Evolutionary conservation across 2,888 invertebrate species (phyloP), one percentile per base, ranked within the genome.

Genomic region (Noctua comes): DNA sequence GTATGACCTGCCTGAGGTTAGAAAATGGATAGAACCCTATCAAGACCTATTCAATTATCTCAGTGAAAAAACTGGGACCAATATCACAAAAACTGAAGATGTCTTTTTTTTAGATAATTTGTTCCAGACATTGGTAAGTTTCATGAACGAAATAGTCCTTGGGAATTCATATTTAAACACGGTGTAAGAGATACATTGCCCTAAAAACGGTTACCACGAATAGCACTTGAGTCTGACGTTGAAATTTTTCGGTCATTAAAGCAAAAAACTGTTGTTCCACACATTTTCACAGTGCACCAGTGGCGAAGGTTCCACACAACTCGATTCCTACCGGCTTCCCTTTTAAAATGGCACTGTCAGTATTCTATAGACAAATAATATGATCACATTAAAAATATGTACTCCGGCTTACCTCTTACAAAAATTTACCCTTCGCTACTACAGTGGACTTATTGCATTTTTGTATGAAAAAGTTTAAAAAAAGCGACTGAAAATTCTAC

Each of bases 81-180:
- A 96, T 68, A 95, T 97, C 68, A 95, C 95, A 1, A 94, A 90
- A 65, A 87, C 95, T 6, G 95, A 96, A 86, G 94, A 97, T 68
- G 94, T 96, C 3, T 97, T 97, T 86, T 96, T 86, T 84, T 91
- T 97, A 82, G 97, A 97, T 82, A 97, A 97, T 82, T 90, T 96
- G 65, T 95, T 96, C 81, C 97, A 97, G 91, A 93, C 97, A 62
- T 91, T 97, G 94, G 97, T 97, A 92, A 1, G 82, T 82, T 48
- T 68, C 27, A 16, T 18, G 27, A 59, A 71, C 11, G 18, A 46
- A 62, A 62, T n/a, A 27, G 24, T 46, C 2, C 8, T 62, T 59
- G 6, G 31, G 31, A 18, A 62, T 62, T 10, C 8, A 21, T 31
- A 62, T 62, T 21, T 21, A 36, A 36, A 31, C 4, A 64, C 21